Base-by-base conservation (phyloP, 2,797 vertebrate species). In the Protosalanx chinensis region DNA sequence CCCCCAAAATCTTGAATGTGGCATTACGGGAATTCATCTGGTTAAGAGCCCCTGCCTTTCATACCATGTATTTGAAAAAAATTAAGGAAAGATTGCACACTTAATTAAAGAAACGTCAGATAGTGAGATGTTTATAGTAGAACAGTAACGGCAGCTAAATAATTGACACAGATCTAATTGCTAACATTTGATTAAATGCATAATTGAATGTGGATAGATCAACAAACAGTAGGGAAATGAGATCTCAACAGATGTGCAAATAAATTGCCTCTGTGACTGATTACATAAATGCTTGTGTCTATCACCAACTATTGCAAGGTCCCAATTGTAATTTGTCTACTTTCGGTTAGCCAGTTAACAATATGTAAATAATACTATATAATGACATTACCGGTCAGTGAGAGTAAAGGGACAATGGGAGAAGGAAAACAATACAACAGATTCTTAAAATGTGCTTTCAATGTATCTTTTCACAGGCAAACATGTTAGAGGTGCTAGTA, bases 191-290 rank as follows among this genome's bases (percentile, higher is more conserved):
- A 63, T 37, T 63, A 35, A 63, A 63, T 63, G 30, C 29, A 63
- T 63, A 20, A 59, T 59, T 59, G 20, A 10, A 59, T 27, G 30
- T 33, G 3, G 32, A 35, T 63, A 63, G 30, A 63, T 63, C 30
- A 63, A 63, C 61, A 63, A 63, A 63, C 61, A 63, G 18, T 37
- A 63, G 30, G 30, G 30, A 63, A 18, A 63, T 63, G 18, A 20
- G 30, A 63, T 63, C 23, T 62, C 6, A 63, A 35, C 61, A 63
- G 61, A 33, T 62, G 58, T 60, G 41, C 30, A 62, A 33, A 33
- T 33, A 16, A 37, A 63, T 63, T 63, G 32, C 16, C 33, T 63
- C 32, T 63, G 18, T 63, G 61, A 63, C 61, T 63, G 61, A 37
- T 64, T 33, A 20, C 33, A 64, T 64, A 37, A 37, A n/a, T 64